These are phyloP conservation scores for Andrena hattorfiana DNA, from an alignment of 2,888 invertebrate species.

Conservation along the genomic window DNA sequence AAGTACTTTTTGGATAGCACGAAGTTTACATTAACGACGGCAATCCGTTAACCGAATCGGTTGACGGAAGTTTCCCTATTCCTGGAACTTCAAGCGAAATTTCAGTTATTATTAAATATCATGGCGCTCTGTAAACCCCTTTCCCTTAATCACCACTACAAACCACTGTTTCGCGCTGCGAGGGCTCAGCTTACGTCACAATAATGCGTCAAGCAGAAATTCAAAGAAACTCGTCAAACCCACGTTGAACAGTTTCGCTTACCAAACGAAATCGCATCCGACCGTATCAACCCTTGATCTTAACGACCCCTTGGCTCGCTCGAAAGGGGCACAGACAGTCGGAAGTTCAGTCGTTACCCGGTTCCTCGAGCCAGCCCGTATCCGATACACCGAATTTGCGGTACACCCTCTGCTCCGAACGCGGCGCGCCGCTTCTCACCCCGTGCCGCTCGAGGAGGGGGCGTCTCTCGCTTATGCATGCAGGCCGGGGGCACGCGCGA, in stretches of 20 bases:
- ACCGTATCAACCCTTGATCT: neutral
- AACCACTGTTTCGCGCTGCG: too few relatives aligned
- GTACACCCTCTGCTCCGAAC: conserved; percentile 13
- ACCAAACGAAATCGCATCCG: neutral
- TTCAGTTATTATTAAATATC: neutral
- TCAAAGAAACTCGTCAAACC: neutral
- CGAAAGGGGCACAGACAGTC: neutral
- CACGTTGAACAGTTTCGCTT: neutral
- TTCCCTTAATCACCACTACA: too few relatives aligned
- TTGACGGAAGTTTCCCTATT: neutral
- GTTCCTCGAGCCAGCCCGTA: conserved; percentile 13
- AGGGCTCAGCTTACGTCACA: neutral
- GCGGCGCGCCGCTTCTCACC: neutral
- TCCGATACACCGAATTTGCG: conserved; percentile 36
- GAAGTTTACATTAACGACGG: neutral
- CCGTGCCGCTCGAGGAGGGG: neutral
- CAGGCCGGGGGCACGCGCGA: conserved; percentile 17
- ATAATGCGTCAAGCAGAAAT: neutral
- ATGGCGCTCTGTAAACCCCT: too few relatives aligned
- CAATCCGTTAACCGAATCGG: too few relatives aligned
- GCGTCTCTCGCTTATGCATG: conserved; percentile 35
- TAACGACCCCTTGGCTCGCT: neutral
- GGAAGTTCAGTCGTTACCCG: conserved; percentile 35
- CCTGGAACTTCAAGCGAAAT: neutral
- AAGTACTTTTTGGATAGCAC: neutral